Evolutionary conservation across 2,797 vertebrate species (phyloP), one percentile per base, ranked within the genome.

Genomic region (Enteromius anoplus): DNA sequence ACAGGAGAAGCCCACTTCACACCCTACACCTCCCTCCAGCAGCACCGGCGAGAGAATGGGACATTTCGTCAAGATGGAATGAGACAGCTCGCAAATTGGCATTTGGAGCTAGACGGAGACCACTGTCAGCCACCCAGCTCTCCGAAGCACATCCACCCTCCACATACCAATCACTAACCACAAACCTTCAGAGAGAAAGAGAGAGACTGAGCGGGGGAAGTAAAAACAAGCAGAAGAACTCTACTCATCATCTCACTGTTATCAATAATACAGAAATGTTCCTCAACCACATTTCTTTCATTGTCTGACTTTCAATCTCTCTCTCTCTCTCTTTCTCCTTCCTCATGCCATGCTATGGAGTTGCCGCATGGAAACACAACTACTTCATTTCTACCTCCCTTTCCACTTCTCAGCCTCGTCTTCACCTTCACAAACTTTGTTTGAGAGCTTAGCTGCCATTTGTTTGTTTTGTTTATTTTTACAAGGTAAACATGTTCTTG

Each of bases 51-150:
- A 58, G 55, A 76, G 78, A 65, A 72, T 80, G 86, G 72, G 85
- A 86, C 82, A 66, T 80, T 89, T 86, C 60, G 32, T 89, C 87
- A 87, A 86, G 83, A 89, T 89, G 75, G 80, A 88, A 88, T 85
- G 73, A 89, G 89, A 89, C 88, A 90, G 82, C 78, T 84, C 80
- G 84, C 86, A 90, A 88, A 90, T 89, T 88, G 89, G 88, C 84
- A 83, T 87, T 73, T 78, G 37, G 78, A 87, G 82, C 80, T 77
- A 82, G 82, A 83, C 65, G 69, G 81, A 86, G 80, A 87, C 76
- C 58, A 73, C 85, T 86, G 87, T 83, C 89, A 89, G 80, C 65
- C 62, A 78, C n/a, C 64, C 73, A 21, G 69, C 80, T 69, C 69
- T 83, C 55, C 19, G 4, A 71, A 32, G 21, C 45, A 66, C 83